Conservation (phyloP, 2,888 invertebrate genomes). For the Tholera decimalis region DNA sequence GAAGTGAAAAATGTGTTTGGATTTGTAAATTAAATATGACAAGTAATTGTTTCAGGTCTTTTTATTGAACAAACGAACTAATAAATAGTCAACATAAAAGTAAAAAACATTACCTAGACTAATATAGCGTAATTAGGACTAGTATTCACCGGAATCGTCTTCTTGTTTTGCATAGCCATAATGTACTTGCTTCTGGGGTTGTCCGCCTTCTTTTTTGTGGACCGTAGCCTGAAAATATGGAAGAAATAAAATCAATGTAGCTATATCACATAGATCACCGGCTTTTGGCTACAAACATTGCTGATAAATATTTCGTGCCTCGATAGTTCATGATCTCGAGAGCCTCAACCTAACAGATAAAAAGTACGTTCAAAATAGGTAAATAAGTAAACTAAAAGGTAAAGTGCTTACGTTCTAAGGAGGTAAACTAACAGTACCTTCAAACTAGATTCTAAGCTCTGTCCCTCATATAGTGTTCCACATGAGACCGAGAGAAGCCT, state of each 20-base stretch:
- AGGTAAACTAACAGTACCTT: too few relatives aligned
- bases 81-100: slow-evolving; percentile 78
- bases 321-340: too few relatives aligned
- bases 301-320: too few relatives aligned
- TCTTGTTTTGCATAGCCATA: slow-evolving; percentile 80
- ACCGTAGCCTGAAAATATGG: slow-evolving; percentile 83
- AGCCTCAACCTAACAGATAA: too few relatives aligned
- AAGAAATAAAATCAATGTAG: background rate
- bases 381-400: too few relatives aligned
- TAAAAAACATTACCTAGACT: slow-evolving; percentile 44
- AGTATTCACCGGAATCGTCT: slow-evolving; percentile 85
- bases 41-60: slow-evolving; percentile 34
- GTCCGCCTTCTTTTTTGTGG: slow-evolving; percentile 82
- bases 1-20: slow-evolving; percentile 4
- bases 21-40: slow-evolving; percentile 40
- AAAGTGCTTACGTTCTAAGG: too few relatives aligned
- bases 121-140: slow-evolving; percentile 69
- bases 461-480: too few relatives aligned
- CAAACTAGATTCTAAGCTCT: too few relatives aligned
- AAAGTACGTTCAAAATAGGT: too few relatives aligned
- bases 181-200: slow-evolving; percentile 79
- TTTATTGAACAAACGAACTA: slow-evolving; percentile 67
- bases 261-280: too few relatives aligned
- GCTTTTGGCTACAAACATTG: too few relatives aligned
- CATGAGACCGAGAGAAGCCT: too few relatives aligned